phyloP scores from a whole-genome alignment of 2,888 invertebrate species.

The Pseudococcus longispinus region DNA sequence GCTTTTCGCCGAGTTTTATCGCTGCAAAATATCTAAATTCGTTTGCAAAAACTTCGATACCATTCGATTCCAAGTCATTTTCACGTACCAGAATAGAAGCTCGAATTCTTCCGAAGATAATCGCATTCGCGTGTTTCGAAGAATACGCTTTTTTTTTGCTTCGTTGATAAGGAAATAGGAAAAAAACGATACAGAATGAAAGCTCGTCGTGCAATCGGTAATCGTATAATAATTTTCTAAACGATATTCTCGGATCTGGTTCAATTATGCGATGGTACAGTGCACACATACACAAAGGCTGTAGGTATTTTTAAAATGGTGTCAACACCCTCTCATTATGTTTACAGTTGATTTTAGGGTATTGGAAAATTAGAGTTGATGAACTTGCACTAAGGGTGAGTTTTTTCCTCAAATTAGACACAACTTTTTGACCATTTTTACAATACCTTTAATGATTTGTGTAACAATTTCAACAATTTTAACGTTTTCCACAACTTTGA shows the following conservation, averaged over 20 bases:
- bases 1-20: neutral
- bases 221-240: neutral
- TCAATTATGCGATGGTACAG: too few species aligned
- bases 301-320: too few species aligned
- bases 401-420: too few species aligned
- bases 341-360: too few species aligned
- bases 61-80: neutral
- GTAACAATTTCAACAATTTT: too few species aligned
- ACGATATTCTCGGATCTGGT: neutral
- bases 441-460: too few species aligned
- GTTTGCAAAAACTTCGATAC: neutral
- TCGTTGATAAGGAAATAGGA: neutral
- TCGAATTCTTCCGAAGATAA: neutral
- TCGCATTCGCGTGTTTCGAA: neutral
- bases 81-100: neutral
- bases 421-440: too few species aligned
- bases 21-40: neutral
- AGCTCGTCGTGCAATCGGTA: neutral
- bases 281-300: too few species aligned
- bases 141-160: neutral
- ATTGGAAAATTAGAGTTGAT: too few species aligned
- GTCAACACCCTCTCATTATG: too few species aligned
- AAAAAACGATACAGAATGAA: neutral
- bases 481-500: too few species aligned
- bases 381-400: too few species aligned